Conservation (phyloP, 2,113 vertebrate species). For the Aegithalos caudatus region DNA sequence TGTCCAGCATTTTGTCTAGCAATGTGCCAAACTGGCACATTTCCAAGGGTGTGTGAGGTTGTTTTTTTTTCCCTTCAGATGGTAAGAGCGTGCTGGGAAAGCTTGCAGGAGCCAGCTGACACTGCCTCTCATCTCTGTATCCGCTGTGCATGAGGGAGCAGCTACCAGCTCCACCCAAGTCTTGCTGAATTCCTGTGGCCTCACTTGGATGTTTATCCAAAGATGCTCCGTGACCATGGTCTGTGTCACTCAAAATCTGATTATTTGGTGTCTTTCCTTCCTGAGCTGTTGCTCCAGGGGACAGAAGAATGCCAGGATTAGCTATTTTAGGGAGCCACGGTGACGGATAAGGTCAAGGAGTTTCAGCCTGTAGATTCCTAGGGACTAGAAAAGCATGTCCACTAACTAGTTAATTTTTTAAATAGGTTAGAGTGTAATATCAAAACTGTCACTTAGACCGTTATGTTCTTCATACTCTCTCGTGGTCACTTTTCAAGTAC, state of each 20-base stretch:
- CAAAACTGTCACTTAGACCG: neutral
- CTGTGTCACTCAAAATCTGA: neutral
- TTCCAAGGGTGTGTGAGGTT: neutral
- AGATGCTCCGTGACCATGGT: neutral
- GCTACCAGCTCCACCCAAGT: neutral
- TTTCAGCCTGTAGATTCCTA: neutral
- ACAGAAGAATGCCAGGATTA: neutral
- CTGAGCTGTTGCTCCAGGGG: neutral
- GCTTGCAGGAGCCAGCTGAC: neutral
- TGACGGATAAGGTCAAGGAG: neutral
- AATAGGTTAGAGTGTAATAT: neutral
- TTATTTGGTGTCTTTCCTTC: neutral
- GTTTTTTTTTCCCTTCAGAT: neutral
- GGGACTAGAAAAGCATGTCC: neutral
- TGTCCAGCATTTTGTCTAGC: neutral
- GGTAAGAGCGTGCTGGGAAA: rapidly evolving
- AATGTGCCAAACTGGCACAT: neutral
- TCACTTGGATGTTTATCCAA: neutral
- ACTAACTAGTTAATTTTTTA: neutral
- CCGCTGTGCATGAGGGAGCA: neutral
- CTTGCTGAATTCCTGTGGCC: neutral
- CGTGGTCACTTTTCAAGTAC: neutral
- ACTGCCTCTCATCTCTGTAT: neutral
- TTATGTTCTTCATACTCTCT: neutral
- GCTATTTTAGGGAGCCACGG: neutral